These are phyloP conservation scores for Xyrichtys novacula DNA, from an alignment of 2,797 vertebrate species.

Conservation along the genomic window DNA sequence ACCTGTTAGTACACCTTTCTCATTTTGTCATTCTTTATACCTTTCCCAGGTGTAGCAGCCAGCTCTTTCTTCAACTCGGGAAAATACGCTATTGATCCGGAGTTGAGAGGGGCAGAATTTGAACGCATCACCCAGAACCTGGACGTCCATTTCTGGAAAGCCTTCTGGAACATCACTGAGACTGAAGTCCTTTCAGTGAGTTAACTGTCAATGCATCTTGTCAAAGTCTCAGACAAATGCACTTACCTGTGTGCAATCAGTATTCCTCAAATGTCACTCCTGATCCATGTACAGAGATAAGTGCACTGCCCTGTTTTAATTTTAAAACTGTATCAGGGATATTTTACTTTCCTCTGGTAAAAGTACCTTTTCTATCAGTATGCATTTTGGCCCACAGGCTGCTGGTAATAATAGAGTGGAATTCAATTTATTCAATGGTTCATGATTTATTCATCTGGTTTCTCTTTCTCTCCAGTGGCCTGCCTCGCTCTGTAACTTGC, in stretches of 20 bases:
- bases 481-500: slow-evolving; percentile 50
- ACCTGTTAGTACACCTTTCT: slow-evolving; percentile 5
- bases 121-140: slow-evolving; percentile 94
- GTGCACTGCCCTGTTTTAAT: slow-evolving; percentile 38
- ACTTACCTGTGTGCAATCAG: not conserved
- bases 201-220: slow-evolving; percentile 8
- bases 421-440: slow-evolving; percentile 72
- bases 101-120: slow-evolving; percentile 91
- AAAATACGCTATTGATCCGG: slow-evolving; percentile 93
- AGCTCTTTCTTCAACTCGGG: slow-evolving; percentile 93
- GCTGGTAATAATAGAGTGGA: slow-evolving; percentile 67
- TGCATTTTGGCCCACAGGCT: slow-evolving; percentile 60
- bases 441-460: slow-evolving; percentile 73
- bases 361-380: slow-evolving; percentile 50
- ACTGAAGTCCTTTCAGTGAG: slow-evolving; percentile 91
- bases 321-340: slow-evolving; percentile 40
- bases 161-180: slow-evolving; percentile 95
- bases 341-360: slow-evolving; percentile 51
- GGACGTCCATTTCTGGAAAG: slow-evolving; percentile 95
- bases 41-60: slow-evolving; percentile 88
- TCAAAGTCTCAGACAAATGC: not conserved
- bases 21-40: not conserved
- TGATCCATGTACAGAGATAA: slow-evolving; percentile 4
- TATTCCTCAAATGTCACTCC: slow-evolving; percentile 14
- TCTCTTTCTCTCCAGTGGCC: slow-evolving; percentile 62